Evolutionary conservation across 1,140 invertebrate species (phyloP).

Genomic region (Tenebrio molitor): DNA sequence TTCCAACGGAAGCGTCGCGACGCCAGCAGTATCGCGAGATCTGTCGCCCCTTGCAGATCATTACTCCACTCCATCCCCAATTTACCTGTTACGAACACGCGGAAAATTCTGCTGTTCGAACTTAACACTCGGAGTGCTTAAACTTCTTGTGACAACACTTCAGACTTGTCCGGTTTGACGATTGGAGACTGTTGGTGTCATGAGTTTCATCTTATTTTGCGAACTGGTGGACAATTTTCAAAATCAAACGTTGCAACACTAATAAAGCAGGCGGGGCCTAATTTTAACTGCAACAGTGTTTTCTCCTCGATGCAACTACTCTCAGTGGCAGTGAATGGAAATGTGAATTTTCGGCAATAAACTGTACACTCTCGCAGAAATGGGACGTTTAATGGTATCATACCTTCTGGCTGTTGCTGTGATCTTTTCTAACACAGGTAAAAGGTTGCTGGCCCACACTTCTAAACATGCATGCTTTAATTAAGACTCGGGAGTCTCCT

Average conservation of each 20-base stretch:
- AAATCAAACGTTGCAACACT: slow-evolving; percentile 22
- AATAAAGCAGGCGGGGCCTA: slow-evolving; percentile 43
- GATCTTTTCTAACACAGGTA: slow-evolving; percentile 37
- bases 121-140: background rate
- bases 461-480: slow-evolving; percentile 36
- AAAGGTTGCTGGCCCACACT: background rate
- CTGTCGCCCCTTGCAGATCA: slow-evolving; percentile 38
- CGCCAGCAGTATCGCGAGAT: slow-evolving; percentile 45
- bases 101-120: slow-evolving; percentile 14
- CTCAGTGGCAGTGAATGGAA: slow-evolving; percentile 28
- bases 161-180: background rate
- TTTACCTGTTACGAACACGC: slow-evolving; percentile 41
- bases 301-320: background rate
- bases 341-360: slow-evolving; percentile 27
- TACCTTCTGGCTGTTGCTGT: slow-evolving; percentile 29
- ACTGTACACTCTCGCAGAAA: slow-evolving; percentile 6
- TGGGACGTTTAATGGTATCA: slow-evolving; percentile 16
- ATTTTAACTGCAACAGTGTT: slow-evolving; percentile 41
- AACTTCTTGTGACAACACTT: slow-evolving; percentile 9
- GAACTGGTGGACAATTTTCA: slow-evolving; percentile 18
- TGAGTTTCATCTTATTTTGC: background rate
- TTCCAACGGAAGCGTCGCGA: slow-evolving; percentile 40
- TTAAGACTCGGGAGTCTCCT: slow-evolving; percentile 23
- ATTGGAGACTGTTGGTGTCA: background rate
- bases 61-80: slow-evolving; percentile 27